phyloP scores from a whole-genome alignment of 1,140 invertebrate species.

The Panulirus ornatus region DNA sequence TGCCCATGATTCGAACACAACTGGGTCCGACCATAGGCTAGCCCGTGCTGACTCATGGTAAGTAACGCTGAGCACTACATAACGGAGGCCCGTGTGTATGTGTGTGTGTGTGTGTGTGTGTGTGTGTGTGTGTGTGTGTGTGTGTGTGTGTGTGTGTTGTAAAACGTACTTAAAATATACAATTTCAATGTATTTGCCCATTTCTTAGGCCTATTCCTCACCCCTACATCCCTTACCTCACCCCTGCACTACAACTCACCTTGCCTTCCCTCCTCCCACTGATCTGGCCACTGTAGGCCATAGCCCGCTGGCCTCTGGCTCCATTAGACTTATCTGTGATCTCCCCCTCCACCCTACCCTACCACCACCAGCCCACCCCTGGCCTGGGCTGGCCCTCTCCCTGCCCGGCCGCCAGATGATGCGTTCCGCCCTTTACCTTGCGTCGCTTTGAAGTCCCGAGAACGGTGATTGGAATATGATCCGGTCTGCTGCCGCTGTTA shows the following conservation, averaged over 20 bases:
- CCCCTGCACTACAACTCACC: background rate
- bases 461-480: background rate
- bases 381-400: too few species aligned
- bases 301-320: background rate
- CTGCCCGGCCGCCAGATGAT: too few species aligned
- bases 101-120: constrained; percentile 30
- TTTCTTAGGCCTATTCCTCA: background rate
- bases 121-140: constrained; percentile 31
- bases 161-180: too few species aligned
- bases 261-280: background rate
- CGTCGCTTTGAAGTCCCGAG: background rate
- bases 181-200: too few species aligned
- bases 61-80: too few species aligned
- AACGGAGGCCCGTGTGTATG: too few species aligned
- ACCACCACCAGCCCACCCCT: too few species aligned
- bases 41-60: too few species aligned
- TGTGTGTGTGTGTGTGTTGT: too few species aligned
- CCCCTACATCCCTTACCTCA: background rate
- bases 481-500: background rate
- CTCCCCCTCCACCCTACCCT: background rate
- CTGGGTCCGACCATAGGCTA: too few species aligned
- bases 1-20: too few species aligned
- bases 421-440: too few species aligned
- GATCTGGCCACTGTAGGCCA: background rate
- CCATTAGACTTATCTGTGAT: constrained; percentile 1